Evolutionary conservation across 1,140 invertebrate species (phyloP), one percentile per base, ranked within the genome.

Genomic region (Battus philenor): DNA sequence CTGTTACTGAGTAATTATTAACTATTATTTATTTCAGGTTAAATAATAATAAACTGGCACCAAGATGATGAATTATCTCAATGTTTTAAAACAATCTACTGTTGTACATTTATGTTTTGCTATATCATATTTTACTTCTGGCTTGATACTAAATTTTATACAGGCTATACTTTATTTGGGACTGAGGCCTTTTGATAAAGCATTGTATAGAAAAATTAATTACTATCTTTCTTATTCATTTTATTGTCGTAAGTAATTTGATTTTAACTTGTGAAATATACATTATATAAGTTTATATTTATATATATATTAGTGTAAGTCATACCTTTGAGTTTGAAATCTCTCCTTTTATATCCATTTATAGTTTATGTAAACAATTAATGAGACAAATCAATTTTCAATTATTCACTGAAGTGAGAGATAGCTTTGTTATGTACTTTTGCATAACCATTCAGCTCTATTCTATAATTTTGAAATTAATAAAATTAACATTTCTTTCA

Each of bases 221-320:
- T 97, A 96, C 78, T 97, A 97, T 86, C 86, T 97, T 45, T 93
- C 92, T 53, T 98, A 96, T 71, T 93, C 93, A 51, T 90, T 96
- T 61, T 96, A 96, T 88, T 91, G 92, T 79, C 94, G 96, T 98
- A 92, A 95, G 95, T 95, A 85, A 54, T 45, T n/a, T n/a, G n/a
- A n/a, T n/a, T n/a, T n/a, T n/a, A n/a, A n/a, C n/a, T n/a, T n/a
- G n/a, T n/a, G n/a, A n/a, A n/a, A n/a, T n/a, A n/a, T n/a, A n/a
- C n/a, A n/a, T n/a, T n/a, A n/a, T n/a, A n/a, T n/a, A n/a, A n/a
- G n/a, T n/a, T n/a, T n/a, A n/a, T n/a, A n/a, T n/a, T n/a, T n/a
- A n/a, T n/a, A n/a, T n/a, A n/a, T n/a, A n/a, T n/a, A n/a, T n/a
- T n/a, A n/a, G n/a, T n/a, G n/a, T n/a, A n/a, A n/a, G n/a, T n/a